A percentile compares a stretch with the other conserved stretches of the same genome.
Conservation (phyloP, 2,888 invertebrate species). For the Emmelina monodactyla region DNA sequence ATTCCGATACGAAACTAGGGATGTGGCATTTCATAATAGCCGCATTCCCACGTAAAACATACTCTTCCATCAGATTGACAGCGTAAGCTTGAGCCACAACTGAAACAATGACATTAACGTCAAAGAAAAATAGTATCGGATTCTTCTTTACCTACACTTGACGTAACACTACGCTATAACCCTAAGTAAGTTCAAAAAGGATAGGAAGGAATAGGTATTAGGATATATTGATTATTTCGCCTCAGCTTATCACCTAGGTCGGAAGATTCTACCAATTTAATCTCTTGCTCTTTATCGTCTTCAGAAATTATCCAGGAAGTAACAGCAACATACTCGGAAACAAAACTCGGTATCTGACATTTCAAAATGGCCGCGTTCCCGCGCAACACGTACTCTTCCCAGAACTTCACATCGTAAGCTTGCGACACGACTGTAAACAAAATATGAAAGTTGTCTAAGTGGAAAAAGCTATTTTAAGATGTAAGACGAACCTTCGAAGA, state of each 20-base stretch:
- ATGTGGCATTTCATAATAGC: slow-evolving; percentile 93
- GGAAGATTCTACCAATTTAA: slow-evolving; percentile 36
- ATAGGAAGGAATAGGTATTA: slow-evolving; percentile 10
- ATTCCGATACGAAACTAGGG: slow-evolving; percentile 92
- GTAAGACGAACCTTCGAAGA: not conserved
- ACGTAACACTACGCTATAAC: too few relatives aligned
- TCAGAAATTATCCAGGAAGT: slow-evolving; percentile 87
- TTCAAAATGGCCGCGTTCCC: slow-evolving; percentile 91
- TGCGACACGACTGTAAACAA: slow-evolving; percentile 85
- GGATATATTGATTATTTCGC: not conserved
- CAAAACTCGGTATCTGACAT: slow-evolving; percentile 93
- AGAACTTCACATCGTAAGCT: slow-evolving; percentile 87
- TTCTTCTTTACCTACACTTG: too few relatives aligned
- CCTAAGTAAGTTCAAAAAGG: not conserved
- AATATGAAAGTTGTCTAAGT: slow-evolving; percentile 8
- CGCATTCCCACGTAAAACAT: slow-evolving; percentile 88
- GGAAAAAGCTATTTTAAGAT: too few relatives aligned
- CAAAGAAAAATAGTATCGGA: too few relatives aligned
- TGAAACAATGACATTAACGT: slow-evolving; percentile 59
- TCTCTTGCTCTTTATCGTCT: slow-evolving; percentile 56
- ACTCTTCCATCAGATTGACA: slow-evolving; percentile 92
- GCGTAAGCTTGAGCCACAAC: slow-evolving; percentile 90
- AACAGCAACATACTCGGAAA: slow-evolving; percentile 88
- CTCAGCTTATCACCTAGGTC: slow-evolving; percentile 34
- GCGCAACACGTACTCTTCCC: slow-evolving; percentile 90